Base-by-base conservation (phyloP, 2,797 vertebrate genomes). In the Geranospiza caerulescens region DNA sequence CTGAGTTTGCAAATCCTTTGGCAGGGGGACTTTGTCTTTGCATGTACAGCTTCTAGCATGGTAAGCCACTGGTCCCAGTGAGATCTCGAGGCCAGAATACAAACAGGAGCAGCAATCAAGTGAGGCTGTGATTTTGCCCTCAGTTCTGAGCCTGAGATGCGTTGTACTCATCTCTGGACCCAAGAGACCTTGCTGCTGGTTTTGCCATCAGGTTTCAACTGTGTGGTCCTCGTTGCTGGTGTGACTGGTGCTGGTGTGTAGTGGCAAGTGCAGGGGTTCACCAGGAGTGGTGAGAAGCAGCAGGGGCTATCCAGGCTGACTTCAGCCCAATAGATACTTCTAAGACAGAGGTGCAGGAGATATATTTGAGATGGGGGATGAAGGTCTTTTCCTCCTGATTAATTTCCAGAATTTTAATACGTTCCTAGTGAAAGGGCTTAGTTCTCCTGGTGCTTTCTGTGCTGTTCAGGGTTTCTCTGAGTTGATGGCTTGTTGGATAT, bases 71-170 rank as follows among this genome's bases (percentile, higher is more conserved):
- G 38, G 36, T 73, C 40, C 36, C 26, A 52, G 31, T 7, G 58
- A 33, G 50, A n/a, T 29, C 25, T 45, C 0, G 0, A 71, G 47
- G 27, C 16, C 38, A 14, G 50, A 53, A 20, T 4, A 4, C 36
- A 50, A 27, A 59, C 0, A 2, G 22, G 38, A 50, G 36, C 70
- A 71, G 66, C 9, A 56, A 1, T 21, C 1, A 74, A 80, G 25
- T 11, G 27, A 42, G 23, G 19, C 53, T 10, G 3, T 31, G 67
- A 33, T 27, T 63, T 40, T 88, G 59, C 38, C 19, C 25, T 56
- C 36, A 4, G 10, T 10, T 56, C 27, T 44, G 50, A 84, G n/a
- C 40, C 52, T 25, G 48, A 53, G 36, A 10, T 26, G 9, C 1
- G 0, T 62, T 18, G 2, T 44, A 40, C 53, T 82, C 53, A 3